Evolutionary conservation across 2,888 invertebrate genomes (phyloP), one percentile per base, ranked within the genome.

Genomic region (Pogonocherus hispidulus): DNA sequence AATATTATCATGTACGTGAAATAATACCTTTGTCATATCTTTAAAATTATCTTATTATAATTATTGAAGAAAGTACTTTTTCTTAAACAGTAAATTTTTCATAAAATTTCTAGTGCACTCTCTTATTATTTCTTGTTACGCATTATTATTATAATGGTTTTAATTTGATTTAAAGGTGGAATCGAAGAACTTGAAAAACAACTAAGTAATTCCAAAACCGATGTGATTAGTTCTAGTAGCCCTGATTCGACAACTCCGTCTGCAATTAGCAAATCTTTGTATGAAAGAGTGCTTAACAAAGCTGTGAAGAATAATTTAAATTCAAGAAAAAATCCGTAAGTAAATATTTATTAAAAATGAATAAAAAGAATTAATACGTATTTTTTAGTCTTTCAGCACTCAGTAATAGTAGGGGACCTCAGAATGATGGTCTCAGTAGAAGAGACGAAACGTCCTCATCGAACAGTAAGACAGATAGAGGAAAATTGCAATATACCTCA

Each of bases 121-220:
- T 18, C 1, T 9, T 18, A 47, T 18, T 47, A 20, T 19, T 27
- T 27, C 27, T 27, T 27, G 5, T 3, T 41, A 41, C n/a, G 41
- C 9, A 14, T 14, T 41, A n/a, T n/a, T n/a, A n/a, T n/a, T n/a
- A n/a, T 41, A 14, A 9, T 14, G n/a, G 9, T 41, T 41, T 9
- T 9, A 3, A 14, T 47, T 20, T 3, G 18, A 2, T 6, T 4
- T 41, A 14, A 14, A 92, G 93, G 93, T 73, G 95, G 96, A 14
- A 90, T 96, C 1, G 95, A 95, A 80, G 93, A 95, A 80, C 83
- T 96, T 14, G 95, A 95, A 83, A 95, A 93, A 79, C 94, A 94
- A 70, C 84, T 95, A 14, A 85, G 71, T 22, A 35, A 63, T 20
- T 57, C 65, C 4, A 74, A 71, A 66, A 68, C 55, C 11, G 52